Conservation (phyloP, 2,888 invertebrate species). For the Odontomyia ornata region DNA sequence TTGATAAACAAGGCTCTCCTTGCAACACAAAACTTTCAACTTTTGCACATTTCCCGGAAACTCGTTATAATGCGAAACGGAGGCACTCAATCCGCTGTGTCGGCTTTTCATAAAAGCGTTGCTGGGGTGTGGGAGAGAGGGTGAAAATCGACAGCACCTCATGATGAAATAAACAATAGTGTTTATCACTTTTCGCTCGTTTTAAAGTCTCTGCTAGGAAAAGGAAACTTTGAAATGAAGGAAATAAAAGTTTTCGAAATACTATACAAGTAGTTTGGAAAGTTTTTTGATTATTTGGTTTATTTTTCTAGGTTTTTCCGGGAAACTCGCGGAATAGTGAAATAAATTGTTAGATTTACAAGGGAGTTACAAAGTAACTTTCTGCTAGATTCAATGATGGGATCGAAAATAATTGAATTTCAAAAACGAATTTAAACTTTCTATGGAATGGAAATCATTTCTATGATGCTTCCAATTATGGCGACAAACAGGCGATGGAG, state of each 20-base stretch:
- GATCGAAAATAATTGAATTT: no score
- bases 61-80: neutral
- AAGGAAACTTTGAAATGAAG: neutral
- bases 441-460: no score
- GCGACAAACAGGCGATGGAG: no score
- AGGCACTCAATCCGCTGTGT: neutral
- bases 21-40: neutral
- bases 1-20: neutral
- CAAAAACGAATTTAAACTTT: no score
- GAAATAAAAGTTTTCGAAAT: neutral
- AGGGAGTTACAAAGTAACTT: no score
- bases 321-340: no score
- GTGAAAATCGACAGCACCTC: neutral
- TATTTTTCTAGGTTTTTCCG: no score
- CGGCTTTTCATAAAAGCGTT: no score
- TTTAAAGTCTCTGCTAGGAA: neutral
- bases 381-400: no score
- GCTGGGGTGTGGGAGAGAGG: no score
- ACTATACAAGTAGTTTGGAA: neutral
- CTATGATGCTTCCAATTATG: no score
- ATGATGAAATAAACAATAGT: neutral
- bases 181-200: neutral
- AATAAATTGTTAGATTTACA: no score
- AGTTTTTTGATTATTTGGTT: neutral
- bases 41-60: neutral